These are phyloP conservation scores for Enteromius radiatus DNA, from an alignment of 2,797 vertebrate genomes.

Conservation along the genomic window DNA sequence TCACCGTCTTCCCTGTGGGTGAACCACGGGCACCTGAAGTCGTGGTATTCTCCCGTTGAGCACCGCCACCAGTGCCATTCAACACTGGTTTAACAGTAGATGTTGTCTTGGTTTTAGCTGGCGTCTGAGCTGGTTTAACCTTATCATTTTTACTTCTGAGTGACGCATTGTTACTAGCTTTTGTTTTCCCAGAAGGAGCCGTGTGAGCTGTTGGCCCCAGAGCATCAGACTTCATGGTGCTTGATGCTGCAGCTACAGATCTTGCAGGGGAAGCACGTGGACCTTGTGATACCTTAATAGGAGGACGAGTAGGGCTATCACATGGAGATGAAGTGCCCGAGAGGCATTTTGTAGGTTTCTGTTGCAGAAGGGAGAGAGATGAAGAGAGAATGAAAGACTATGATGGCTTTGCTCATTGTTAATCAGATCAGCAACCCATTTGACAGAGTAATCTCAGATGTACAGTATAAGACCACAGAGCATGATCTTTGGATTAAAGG, in stretches of 20 bases:
- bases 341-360: conserved; percentile 79
- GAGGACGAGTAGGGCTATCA: conserved; percentile 76
- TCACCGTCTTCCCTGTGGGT: conserved; percentile 66
- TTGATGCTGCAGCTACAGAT: conserved; percentile 64
- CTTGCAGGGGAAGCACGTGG: conserved; percentile 64
- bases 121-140: conserved; percentile 74
- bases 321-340: conserved; percentile 65
- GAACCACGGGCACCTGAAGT: conserved; percentile 77
- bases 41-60: conserved; percentile 73
- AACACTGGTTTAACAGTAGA: conserved; percentile 73
- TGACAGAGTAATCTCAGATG: conserved; percentile 19
- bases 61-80: conserved; percentile 76
- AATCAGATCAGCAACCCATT: conserved; percentile 31
- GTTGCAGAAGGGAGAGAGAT: conserved; percentile 67
- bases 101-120: conserved; percentile 82
- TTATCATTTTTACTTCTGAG: conserved; percentile 82
- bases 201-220: conserved; percentile 82
- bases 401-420: conserved; percentile 14
- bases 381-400: not conserved
- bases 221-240: conserved; percentile 97
- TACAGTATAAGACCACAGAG: conserved; percentile 11
- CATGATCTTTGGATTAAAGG: conserved; percentile 18
- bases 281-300: conserved; percentile 68
- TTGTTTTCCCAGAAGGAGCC: conserved; percentile 76
- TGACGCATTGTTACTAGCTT: conserved; percentile 80